Base-by-base conservation (phyloP, 2,113 vertebrate species). In the Dipodomys spectabilis region DNA sequence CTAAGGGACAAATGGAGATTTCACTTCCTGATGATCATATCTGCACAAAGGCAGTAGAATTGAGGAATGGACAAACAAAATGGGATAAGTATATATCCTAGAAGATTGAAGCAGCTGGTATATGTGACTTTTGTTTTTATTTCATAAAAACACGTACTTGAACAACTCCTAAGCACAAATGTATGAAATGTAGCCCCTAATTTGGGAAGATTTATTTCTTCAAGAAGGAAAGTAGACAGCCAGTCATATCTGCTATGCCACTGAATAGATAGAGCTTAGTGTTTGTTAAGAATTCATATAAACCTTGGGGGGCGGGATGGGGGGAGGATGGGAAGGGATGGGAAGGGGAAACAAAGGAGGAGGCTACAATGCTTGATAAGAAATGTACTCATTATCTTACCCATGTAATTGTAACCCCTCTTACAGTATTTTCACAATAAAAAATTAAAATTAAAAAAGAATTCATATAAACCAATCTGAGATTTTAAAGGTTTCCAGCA, bases 81-180 rank as follows among this genome's bases (percentile, higher is more conserved):
- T 39, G 5, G 39, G 39, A 39, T 39, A 39, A 39, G 39, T 39
- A 39, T 39, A 39, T 39, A 39, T 39, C 5, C 39, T 39, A 39
- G 39, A 39, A 39, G 39, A 39, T 28, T 2, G 0, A 86, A 88
- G 64, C 20, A 65, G 0, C 19, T 82, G 5, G 35, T 19, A 64
- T 9, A 60, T 6, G 20, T 11, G 8, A 68, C 6, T 73, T 93
- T 4, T 57, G 7, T 30, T 79, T 81, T 62, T 25, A 83, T 32
- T 1, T 10, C 32, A 28, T 20, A 35, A 77, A 81, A 57, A 49
- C 62, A 79, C 1, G 22, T 35, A 62, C 3, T 45, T 39, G 22
- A 49, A 4, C 0, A 19, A 60, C 5, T 44, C 0, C 0, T 71
- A 28, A 82, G 0, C 25, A 25, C 8, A 35, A 84, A 5, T 30